Percentiles rank a stretch among this genome's conserved stretches.
phyloP scores from a whole-genome alignment of 2,888 invertebrate genomes.

The Crepidodera aurea region DNA sequence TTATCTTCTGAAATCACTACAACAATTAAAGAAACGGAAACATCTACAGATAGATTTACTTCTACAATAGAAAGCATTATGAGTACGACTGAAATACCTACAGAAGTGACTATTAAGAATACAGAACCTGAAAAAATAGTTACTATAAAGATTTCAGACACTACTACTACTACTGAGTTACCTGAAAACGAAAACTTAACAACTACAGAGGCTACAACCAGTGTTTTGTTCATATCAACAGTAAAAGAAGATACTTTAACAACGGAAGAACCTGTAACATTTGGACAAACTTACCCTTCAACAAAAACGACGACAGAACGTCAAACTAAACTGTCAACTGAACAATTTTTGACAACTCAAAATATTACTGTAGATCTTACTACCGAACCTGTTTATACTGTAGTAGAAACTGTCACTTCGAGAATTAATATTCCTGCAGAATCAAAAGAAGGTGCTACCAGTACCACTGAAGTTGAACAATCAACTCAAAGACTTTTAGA shows the following conservation, averaged over 20 bases:
- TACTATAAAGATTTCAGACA: neutral
- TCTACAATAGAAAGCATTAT: no score
- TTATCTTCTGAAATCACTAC: neutral
- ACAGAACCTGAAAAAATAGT: neutral
- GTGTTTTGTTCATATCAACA: no score
- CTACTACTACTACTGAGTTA: neutral
- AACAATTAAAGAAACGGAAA: no score
- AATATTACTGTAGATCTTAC: neutral
- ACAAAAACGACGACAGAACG: conserved; percentile 19
- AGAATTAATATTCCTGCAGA: neutral
- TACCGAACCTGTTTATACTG: neutral
- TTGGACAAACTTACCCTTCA: conserved; percentile 13
- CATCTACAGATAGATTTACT: neutral
- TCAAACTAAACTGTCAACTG: neutral
- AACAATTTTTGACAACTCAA: no score
- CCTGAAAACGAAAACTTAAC: conserved; percentile 17
- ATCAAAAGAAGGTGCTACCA: neutral
- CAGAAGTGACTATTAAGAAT: neutral
- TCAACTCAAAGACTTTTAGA: neutral
- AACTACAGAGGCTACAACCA: conserved; percentile 6
- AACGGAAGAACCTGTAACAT: neutral
- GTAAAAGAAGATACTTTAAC: neutral
- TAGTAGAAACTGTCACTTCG: neutral
- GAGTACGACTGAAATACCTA: no score
- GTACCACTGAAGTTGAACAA: neutral